These are phyloP conservation scores for Xyrichtys novacula DNA, from an alignment of 2,797 vertebrate genomes.

Conservation along the genomic window DNA sequence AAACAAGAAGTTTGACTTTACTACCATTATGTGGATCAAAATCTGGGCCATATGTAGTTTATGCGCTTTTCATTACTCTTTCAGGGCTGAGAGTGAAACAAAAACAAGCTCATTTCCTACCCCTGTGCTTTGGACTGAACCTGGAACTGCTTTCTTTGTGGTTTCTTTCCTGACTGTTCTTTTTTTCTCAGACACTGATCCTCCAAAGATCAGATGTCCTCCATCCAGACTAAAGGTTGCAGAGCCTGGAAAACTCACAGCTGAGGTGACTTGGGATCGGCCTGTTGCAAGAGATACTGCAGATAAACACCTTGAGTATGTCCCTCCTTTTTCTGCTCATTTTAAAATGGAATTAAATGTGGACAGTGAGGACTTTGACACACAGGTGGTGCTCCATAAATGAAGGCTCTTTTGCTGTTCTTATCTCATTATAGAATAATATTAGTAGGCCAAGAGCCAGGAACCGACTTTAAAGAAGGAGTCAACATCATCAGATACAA, in stretches of 20 bases:
- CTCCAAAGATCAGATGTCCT: conserved; percentile 95
- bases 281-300: conserved; percentile 91
- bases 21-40: conserved; percentile 5
- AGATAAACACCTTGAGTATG: conserved; percentile 90
- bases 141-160: background rate
- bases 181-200: conserved; percentile 91
- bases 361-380: no score
- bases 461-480: conserved; percentile 90
- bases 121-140: background rate
- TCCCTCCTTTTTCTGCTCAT: background rate
- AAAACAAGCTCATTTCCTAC: conserved; percentile 57
- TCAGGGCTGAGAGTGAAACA: conserved; percentile 24
- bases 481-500: conserved; percentile 91
- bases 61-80: conserved; percentile 21
- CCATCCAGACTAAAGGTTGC: conserved; percentile 91
- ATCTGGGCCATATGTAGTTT: conserved; percentile 41
- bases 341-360: conserved; percentile 5
- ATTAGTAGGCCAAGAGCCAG: conserved; percentile 88
- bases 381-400: background rate
- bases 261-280: conserved; percentile 90
- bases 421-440: conserved; percentile 82
- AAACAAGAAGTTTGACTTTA: background rate
- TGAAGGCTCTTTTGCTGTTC: background rate
- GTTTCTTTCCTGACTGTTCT: conserved; percentile 8
- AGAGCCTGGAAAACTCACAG: conserved; percentile 92